Conservation (phyloP, 2,797 vertebrate genomes). For the Dermochelys coriacea region DNA sequence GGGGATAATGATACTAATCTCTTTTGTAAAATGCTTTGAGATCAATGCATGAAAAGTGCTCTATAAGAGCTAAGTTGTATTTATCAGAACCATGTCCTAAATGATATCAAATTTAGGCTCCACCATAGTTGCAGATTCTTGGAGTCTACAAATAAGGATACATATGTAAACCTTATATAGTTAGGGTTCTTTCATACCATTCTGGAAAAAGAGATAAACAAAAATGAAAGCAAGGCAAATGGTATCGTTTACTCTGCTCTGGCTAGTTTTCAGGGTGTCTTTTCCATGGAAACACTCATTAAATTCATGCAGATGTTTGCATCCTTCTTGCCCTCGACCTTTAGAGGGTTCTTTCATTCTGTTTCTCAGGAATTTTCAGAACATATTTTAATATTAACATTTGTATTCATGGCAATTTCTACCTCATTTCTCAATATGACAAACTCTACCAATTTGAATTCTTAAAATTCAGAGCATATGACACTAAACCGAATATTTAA, state of each 20-base stretch:
- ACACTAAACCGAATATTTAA: not conserved
- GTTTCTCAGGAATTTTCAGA: not conserved
- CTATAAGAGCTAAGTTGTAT: not conserved
- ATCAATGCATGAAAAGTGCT: not conserved
- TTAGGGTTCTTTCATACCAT: not conserved
- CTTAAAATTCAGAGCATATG: accelerated
- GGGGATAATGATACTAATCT: not conserved
- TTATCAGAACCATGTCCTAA: not conserved
- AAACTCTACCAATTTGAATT: not conserved
- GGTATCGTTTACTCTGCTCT: not conserved
- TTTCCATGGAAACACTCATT: not conserved
- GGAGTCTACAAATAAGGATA: not conserved
- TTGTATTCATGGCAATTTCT: not conserved
- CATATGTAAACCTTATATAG: not conserved
- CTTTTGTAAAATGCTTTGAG: not conserved
- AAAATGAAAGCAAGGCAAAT: not conserved
- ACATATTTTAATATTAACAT: not conserved
- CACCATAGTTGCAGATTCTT: not conserved
- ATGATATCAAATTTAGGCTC: not conserved
- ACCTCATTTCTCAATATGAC: not conserved
- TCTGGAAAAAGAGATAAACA: not conserved
- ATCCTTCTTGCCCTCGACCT: not conserved
- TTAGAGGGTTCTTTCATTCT: not conserved
- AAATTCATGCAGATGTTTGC: not conserved
- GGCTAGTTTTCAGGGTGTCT: not conserved